These are phyloP conservation scores for Esox niger DNA, from an alignment of 2,113 vertebrate genomes.

Conservation along the genomic window DNA sequence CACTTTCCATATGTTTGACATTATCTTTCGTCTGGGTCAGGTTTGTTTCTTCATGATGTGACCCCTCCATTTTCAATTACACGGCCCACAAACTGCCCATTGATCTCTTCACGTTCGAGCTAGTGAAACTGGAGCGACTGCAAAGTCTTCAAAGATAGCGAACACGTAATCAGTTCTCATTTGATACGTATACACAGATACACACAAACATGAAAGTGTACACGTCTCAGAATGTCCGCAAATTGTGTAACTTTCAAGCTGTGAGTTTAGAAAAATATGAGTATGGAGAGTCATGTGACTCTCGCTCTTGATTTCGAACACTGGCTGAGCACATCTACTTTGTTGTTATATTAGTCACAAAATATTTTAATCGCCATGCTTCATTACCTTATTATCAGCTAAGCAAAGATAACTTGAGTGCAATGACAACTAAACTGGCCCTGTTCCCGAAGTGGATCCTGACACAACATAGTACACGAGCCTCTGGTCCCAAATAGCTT, in stretches of 20 bases:
- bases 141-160: constrained; percentile 16
- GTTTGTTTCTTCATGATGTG: constrained; percentile 46
- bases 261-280: neutral
- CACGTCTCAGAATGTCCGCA: neutral
- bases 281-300: neutral
- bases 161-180: constrained; percentile 19
- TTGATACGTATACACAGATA: constrained; percentile 7
- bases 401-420: too few species aligned
- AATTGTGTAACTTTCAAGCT: neutral
- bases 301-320: neutral
- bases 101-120: constrained; percentile 54
- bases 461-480: too few species aligned
- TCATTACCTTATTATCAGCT: too few species aligned
- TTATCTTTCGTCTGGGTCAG: constrained; percentile 58
- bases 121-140: constrained; percentile 23
- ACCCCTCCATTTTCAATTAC: constrained; percentile 58
- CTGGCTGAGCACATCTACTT: neutral
- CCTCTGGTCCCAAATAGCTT: too few species aligned
- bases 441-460: too few species aligned
- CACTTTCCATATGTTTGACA: constrained; percentile 56
- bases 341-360: too few species aligned
- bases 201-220: neutral
- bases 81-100: constrained; percentile 53
- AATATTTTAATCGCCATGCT: too few species aligned
- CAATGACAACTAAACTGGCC: too few species aligned